phyloP scores from a whole-genome alignment of 2,888 invertebrate species.

The Crepidodera aurea region DNA sequence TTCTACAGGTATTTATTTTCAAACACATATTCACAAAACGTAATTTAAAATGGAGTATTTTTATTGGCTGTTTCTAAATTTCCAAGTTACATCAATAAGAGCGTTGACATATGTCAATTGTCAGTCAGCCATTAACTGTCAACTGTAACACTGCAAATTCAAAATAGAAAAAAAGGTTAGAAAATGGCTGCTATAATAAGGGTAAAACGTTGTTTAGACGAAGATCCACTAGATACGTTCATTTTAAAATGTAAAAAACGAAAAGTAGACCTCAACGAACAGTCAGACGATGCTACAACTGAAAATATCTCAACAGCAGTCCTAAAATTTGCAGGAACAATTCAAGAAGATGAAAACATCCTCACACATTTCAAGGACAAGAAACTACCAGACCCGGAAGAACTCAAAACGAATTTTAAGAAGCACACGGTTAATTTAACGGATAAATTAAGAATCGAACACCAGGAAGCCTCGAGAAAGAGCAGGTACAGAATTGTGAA shows the following conservation, averaged over 20 bases:
- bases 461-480: slow-evolving; percentile 62
- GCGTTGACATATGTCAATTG: background rate
- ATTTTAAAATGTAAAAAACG: slow-evolving; percentile 75
- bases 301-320: slow-evolving; percentile 63
- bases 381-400: slow-evolving; percentile 57
- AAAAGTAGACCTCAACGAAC: slow-evolving; percentile 63
- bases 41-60: no score
- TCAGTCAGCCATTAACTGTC: background rate
- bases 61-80: no score
- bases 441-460: slow-evolving; percentile 62
- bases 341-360: slow-evolving; percentile 63
- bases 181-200: slow-evolving; percentile 72
- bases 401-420: slow-evolving; percentile 63
- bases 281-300: slow-evolving; percentile 55
- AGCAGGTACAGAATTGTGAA: slow-evolving; percentile 70
- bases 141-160: no score
- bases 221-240: slow-evolving; percentile 75
- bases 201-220: slow-evolving; percentile 76
- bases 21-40: no score
- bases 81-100: no score
- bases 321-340: slow-evolving; percentile 76
- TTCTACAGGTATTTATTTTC: no score
- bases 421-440: slow-evolving; percentile 61
- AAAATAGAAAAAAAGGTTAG: background rate
- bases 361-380: slow-evolving; percentile 61